Evolutionary conservation across 2,113 vertebrate species (phyloP), one percentile per base, ranked within the genome.

Genomic region (Oxygymnocypris stewartii): DNA sequence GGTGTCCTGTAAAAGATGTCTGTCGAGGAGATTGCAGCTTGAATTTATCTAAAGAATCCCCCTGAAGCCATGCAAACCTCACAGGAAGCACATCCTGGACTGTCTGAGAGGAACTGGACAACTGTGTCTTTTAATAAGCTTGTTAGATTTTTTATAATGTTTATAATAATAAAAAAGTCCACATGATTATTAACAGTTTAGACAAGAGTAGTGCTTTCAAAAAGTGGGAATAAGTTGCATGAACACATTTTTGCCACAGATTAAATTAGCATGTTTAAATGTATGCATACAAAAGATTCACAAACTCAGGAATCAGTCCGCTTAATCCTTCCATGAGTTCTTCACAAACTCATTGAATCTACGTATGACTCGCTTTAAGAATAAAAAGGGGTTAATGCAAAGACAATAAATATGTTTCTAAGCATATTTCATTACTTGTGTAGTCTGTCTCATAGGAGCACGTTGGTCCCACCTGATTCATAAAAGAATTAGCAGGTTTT

Each of bases 61-160:
- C 84, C 82, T 54, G 71, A 74, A 84, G 89, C 77, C 11, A 28
- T 28, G 14, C 13, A 23, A 37, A 79, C 51, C 82, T 82, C 82
- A 78, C 82, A 86, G 79, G 84, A 86, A 84, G 73, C 81, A 4
- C 23, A 67, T 57, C 86, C n/a, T 89, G 90, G 75, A 65, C 40
- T 25, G 42, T 73, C 31, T 51, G 44, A 75, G 61, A 61, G 28
- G 31, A 85, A 40, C 23, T 35, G 42, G 57, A 65, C 85, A 89
- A 23, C 2, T 59, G 54, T 57, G 84, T 84, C 77, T 88, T 78
- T 28, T 35, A 35, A 35, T 2, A 25, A 1, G 13, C 14, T 76
- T 49, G 3, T 75, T 35, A 61, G 54, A 40, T 11, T 44, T 44
- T 31, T 44, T 6, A 35, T n/a, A 10, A 61, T 1, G 35, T n/a